Percentiles rank a stretch among this genome's conserved stretches.
Conservation (phyloP, 2,113 vertebrate species). For the Pipra filicauda region DNA sequence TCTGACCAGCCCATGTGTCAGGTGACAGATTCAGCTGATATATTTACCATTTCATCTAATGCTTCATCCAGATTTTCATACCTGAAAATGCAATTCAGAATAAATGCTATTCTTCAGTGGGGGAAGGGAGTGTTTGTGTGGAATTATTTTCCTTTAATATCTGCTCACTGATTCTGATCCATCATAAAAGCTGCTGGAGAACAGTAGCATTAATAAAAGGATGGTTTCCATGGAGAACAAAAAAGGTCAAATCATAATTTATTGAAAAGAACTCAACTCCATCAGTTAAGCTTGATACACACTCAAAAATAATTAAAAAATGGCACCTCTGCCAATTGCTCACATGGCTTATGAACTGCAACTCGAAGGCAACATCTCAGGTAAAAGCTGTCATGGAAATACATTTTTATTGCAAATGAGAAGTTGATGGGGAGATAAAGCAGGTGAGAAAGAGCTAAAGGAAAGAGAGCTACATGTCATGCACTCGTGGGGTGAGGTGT, state of each 20-base stretch:
- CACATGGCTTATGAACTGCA: slow-evolving; percentile 51
- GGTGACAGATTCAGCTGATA: not conserved
- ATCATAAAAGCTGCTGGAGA: not conserved
- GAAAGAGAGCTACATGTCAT: slow-evolving; percentile 59
- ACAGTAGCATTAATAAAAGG: not conserved
- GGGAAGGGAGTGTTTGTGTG: not conserved
- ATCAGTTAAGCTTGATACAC: slow-evolving; percentile 22
- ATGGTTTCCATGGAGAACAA: slow-evolving; percentile 71
- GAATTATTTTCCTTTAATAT: not conserved
- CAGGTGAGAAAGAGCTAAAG: slow-evolving; percentile 40
- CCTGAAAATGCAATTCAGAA: not conserved
- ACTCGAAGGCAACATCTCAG: slow-evolving; percentile 43
- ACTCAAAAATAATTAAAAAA: not conserved
- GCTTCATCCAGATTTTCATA: not conserved
- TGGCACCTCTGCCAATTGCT: slow-evolving; percentile 62
- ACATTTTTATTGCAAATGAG: slow-evolving; percentile 34
- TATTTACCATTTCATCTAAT: not conserved
- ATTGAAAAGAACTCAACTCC: slow-evolving; percentile 4
- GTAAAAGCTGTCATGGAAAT: slow-evolving; percentile 60
- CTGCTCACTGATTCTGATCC: not conserved
- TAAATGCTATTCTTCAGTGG: not conserved
- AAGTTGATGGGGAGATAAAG: slow-evolving; percentile 53
- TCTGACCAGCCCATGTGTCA: not conserved
- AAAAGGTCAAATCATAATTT: slow-evolving; percentile 54
- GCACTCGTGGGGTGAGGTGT: slow-evolving; percentile 13